Evolutionary conservation across 1,140 invertebrate genomes (phyloP), one percentile per base, ranked within the genome.

Genomic region (Trachymyrmex cornetzi): DNA sequence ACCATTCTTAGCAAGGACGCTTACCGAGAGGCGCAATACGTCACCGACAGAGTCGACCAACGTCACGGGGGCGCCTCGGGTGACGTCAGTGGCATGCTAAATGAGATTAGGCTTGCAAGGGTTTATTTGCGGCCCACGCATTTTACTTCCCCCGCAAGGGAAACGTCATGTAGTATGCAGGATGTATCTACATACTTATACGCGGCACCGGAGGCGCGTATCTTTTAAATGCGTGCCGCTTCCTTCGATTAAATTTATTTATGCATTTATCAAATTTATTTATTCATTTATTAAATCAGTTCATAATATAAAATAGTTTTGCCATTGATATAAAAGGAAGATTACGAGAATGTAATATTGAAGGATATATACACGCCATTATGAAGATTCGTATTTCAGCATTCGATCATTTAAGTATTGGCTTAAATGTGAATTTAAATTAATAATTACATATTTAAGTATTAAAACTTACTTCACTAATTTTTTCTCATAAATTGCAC

Each of bases 11-110:
- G 63, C 89, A 89, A 91, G 90, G 85, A 91, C 89, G 85, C 34
- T 77, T 44, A 50, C 38, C 24, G 59, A 81, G 48, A 55, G 24
- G 27, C 59, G 59, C 38, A 53, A 77, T 77, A 90, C 88, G 88
- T 90, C 89, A 90, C 86, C 3, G 57, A 81, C 89, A 71, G 38
- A 5, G 64, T 53, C 27, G 66, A 38, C 80, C 88, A 88, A 91
- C 91, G 89, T 89, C 89, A 85, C 61, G 79, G 66, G 79, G 74
- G 87, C 84, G 77, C 79, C 79, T 53, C 64, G 38, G 50, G 82
- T 92, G 91, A 92, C 91, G 91, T 92, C 91, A 90, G 87, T 87
- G 69, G 86, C 67, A 84, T 85, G 86, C 74, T 77, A 66, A 88
- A 91, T 86, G 69, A 89, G 85, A 92, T 92, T 90, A 92, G 90